These are phyloP conservation scores for Odontophorus gujanensis DNA, from an alignment of 2,113 vertebrate genomes.

Conservation along the genomic window DNA sequence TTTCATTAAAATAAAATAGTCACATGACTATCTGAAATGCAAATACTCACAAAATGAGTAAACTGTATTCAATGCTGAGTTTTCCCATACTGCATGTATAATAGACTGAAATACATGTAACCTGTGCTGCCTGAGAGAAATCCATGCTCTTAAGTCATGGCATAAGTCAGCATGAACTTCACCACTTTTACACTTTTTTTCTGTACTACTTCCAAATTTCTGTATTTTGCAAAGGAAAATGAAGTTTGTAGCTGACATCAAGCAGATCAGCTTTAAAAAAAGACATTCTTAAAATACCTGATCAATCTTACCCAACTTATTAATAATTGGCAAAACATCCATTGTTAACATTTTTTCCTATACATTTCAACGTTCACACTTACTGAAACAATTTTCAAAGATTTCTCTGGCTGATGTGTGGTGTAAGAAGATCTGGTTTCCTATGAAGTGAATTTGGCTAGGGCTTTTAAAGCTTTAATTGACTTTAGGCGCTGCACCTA, in stretches of 20 bases:
- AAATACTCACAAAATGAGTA: not conserved
- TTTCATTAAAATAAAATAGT: not conserved
- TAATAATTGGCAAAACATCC: not conserved
- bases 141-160: not conserved
- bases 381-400: not conserved
- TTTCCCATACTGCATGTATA: not conserved
- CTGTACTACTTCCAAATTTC: not conserved
- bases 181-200: not conserved
- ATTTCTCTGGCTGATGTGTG: not conserved
- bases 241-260: not conserved
- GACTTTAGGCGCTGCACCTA: not conserved
- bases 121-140: not conserved
- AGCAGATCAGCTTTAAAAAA: not conserved
- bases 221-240: not conserved
- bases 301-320: not conserved
- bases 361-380: not conserved
- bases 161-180: not conserved
- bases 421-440: not conserved
- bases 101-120: not conserved
- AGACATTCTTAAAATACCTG: not conserved
- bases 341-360: not conserved
- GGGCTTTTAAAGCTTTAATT: not conserved
- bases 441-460: not conserved
- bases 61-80: not conserved
- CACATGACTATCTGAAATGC: not conserved